Evolutionary conservation across 2,113 vertebrate genomes (phyloP).

Genomic region (Psittacula cyanocephala): DNA sequence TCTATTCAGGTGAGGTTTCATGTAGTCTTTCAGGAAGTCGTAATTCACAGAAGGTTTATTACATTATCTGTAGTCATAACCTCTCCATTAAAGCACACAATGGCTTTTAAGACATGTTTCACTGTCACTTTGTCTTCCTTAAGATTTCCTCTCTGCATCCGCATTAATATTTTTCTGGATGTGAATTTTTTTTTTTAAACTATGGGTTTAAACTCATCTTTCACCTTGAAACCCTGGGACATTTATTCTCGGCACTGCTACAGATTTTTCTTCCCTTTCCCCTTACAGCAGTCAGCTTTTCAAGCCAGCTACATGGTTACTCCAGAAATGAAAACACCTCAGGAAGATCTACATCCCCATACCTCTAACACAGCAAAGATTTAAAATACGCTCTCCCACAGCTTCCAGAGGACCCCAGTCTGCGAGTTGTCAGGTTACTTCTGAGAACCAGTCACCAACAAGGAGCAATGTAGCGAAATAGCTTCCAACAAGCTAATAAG

Average conservation of each 20-base stretch:
- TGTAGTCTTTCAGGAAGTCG: conserved; percentile 74
- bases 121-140: conserved; percentile 72
- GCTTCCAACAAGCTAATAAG: conserved; percentile 9
- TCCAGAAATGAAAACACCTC: background rate
- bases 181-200: conserved; percentile 67
- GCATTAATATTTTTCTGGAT: conserved; percentile 71
- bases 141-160: conserved; percentile 36
- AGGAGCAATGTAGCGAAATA: background rate
- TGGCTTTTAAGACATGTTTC: conserved; percentile 78
- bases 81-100: conserved; percentile 76
- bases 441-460: background rate
- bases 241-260: conserved; percentile 63
- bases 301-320: background rate
- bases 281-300: background rate
- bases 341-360: accelerated
- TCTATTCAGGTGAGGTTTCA: conserved; percentile 71
- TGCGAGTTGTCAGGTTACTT: background rate
- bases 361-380: background rate
- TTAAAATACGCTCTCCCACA: background rate
- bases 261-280: conserved; percentile 9
- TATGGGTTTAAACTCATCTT: conserved; percentile 57
- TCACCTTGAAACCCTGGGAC: conserved; percentile 33
- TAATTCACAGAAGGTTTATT: conserved; percentile 75
- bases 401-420: background rate
- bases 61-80: conserved; percentile 81